These are phyloP conservation scores for Hyles vespertilio DNA, from an alignment of 1,140 invertebrate genomes.

Conservation along the genomic window DNA sequence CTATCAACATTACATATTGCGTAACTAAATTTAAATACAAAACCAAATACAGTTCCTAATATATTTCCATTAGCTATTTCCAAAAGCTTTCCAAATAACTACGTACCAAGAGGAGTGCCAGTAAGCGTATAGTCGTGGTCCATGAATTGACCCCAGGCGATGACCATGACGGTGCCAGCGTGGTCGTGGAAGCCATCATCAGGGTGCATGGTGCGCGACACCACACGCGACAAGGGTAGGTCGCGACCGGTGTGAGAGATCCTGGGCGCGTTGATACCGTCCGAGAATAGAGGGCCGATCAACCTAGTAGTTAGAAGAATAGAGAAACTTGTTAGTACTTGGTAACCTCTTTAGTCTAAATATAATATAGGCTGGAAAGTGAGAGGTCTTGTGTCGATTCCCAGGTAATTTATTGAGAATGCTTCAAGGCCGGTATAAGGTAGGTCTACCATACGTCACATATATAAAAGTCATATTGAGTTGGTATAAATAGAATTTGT, in stretches of 20 bases:
- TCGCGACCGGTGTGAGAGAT: conserved; percentile 84
- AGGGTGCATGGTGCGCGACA: conserved; percentile 92
- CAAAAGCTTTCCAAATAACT: neutral
- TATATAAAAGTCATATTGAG: too few relatives aligned
- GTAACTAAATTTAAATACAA: too few relatives aligned
- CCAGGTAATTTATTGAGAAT: too few relatives aligned
- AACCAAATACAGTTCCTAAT: too few relatives aligned
- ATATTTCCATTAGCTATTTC: too few relatives aligned
- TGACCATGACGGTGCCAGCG: conserved; percentile 94
- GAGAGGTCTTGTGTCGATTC: too few relatives aligned
- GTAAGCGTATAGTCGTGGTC: conserved; percentile 95
- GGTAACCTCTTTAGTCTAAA: too few relatives aligned
- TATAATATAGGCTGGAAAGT: too few relatives aligned
- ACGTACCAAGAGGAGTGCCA: conserved; percentile 87
- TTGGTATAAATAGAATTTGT: too few relatives aligned
- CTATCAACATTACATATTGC: too few relatives aligned
- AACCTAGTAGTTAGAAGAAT: conserved; percentile 70
- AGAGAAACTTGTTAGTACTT: neutral
- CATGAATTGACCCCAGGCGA: conserved; percentile 96
- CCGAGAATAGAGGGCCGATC: conserved; percentile 86
- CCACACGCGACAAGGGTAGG: conserved; percentile 87
- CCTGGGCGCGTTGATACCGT: conserved; percentile 88
- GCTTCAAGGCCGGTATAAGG: too few relatives aligned
- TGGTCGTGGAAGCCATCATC: conserved; percentile 95
- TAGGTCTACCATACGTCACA: too few relatives aligned